Evolutionary conservation across 23 tunicate species (phyloP).

Genomic region (Aplidium turbinatum): DNA sequence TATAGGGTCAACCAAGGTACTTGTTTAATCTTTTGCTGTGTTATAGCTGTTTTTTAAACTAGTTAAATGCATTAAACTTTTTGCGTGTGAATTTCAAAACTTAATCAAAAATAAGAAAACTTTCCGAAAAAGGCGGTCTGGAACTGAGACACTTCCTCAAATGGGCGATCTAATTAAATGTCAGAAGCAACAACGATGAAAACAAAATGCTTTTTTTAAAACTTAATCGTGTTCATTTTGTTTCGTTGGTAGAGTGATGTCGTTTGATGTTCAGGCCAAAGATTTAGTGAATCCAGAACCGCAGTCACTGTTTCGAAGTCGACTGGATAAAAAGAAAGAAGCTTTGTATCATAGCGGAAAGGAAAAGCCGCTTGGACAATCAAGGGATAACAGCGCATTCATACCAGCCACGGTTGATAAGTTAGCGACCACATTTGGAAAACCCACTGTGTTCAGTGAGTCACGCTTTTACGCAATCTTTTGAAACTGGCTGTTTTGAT

Average conservation of each 20-base stretch:
- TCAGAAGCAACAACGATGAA: not conserved
- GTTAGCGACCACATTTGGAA: slow-evolving; percentile 75
- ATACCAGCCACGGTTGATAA: slow-evolving; percentile 65
- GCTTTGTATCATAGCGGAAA: slow-evolving; percentile 57
- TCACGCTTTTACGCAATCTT: no score
- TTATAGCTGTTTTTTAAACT: not conserved
- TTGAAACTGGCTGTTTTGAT: no score
- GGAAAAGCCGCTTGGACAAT: slow-evolving; percentile 80
- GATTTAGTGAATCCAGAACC: slow-evolving; percentile 70
- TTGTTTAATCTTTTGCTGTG: not conserved
- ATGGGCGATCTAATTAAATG: not conserved
- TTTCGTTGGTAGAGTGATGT: not conserved
- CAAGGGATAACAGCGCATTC: slow-evolving; percentile 81
- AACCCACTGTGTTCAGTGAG: slow-evolving; percentile 58
- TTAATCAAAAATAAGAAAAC: no score
- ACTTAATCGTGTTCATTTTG: not conserved
- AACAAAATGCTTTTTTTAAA: not conserved
- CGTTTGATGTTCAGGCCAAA: slow-evolving; percentile 36
- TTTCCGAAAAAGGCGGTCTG: no score
- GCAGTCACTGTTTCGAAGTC: slow-evolving; percentile 49
- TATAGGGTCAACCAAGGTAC: slow-evolving; percentile 67
- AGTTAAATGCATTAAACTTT: not conserved
- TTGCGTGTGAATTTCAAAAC: not conserved
- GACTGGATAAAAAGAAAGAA: slow-evolving; percentile 74
- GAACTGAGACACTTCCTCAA: no score